Base-by-base conservation (phyloP, 2,888 invertebrate species). In the Alloscopus bannaensis region DNA sequence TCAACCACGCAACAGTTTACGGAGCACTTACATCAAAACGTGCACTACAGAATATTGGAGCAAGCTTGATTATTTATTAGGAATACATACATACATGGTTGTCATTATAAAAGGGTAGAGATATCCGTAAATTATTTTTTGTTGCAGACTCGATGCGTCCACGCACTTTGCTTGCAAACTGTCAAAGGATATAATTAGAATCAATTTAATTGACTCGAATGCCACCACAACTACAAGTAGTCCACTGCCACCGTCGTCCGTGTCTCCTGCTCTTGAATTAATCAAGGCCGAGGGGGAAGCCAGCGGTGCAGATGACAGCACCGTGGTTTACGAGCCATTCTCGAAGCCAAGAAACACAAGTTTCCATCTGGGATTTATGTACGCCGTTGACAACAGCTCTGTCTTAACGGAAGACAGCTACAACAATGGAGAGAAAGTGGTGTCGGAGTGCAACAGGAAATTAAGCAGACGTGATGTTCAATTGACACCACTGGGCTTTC, bases 361-460 rank as follows among this genome's bases (percentile, higher is more conserved):
- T 65, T 55, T 52, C 62, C 20, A 18, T 28, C 62, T 69, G 24
- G 60, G 62, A 22, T 76, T 76, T 69, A 57, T 77, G 70, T 70
- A 69, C 28, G 64, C 70, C n/a, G 55, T 62, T 45, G 70, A 77
- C 28, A 77, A 77, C 62, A 65, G 55, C 57, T 69, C 76, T 11
- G 22, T 24, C 47, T 60, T 69, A 26, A 26, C 68, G 36, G 29
- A 42, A 52, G 42, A 18, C 18, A 42, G 18, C 28, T n/a, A 40
- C 3, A 3, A 1, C 3, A 8, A 36, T 1, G 52, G 55, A 22
- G 55, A 36, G 22, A n/a, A n/a, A n/a, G n/a, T n/a, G n/a, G n/a
- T n/a, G n/a, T 1, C n/a, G 13, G 1, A 13, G n/a, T 66, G 66
- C 16, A 45, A 62, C 1, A 62, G 77, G 70, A 70, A 77, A 70